Base-by-base conservation (phyloP, 2,797 vertebrate genomes). In the Amazona ochrocephala region DNA sequence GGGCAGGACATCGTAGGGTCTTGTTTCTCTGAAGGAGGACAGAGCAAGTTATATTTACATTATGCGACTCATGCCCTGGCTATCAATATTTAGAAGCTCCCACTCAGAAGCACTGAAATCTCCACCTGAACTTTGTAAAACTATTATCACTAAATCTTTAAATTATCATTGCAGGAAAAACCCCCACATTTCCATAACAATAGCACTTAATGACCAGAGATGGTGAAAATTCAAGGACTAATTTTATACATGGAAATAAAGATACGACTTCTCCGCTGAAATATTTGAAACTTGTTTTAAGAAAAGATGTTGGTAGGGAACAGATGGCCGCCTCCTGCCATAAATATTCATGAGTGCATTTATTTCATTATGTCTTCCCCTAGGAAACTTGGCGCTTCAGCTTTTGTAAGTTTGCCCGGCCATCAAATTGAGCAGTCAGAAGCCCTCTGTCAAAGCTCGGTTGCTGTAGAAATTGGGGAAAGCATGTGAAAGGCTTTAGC, bases 331-430 rank as follows among this genome's bases (percentile, higher is more conserved):
- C 73, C 93, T 96, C 89, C 71, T 29, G 10, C 32, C 92, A 97
- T 98, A 66, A 97, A 97, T 98, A 98, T 98, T 98, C 98, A 98
- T 98, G 97, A 98, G 91, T 26, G 83, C 91, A 85, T 97, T 96
- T 93, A 97, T 97, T 97, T 96, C 98, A 97, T 97, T 97, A 95
- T 97, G 93, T 15, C 73, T 62, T 97, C 97, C 96, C 97, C 96
- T 94, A 95, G 97, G 98, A 97, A 97, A 96, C 94, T 91, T 89
- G 5, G 75, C 12, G 30, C 95, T 96, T 97, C 96, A 88, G 97
- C 96, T 97, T 96, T 93, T 97, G 73, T 97, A 94, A 97, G 94
- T 95, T 95, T 93, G 89, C 90, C 93, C 91, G 97, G 97, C 97
- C 92, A 68, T 97, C 97, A 96, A 96, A 97, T 76, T 95, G 97